Percentiles rank a stretch among this genome's conserved stretches.
Evolutionary conservation across 2,113 vertebrate genomes (phyloP).

Genomic region (Otocyon megalotis): DNA sequence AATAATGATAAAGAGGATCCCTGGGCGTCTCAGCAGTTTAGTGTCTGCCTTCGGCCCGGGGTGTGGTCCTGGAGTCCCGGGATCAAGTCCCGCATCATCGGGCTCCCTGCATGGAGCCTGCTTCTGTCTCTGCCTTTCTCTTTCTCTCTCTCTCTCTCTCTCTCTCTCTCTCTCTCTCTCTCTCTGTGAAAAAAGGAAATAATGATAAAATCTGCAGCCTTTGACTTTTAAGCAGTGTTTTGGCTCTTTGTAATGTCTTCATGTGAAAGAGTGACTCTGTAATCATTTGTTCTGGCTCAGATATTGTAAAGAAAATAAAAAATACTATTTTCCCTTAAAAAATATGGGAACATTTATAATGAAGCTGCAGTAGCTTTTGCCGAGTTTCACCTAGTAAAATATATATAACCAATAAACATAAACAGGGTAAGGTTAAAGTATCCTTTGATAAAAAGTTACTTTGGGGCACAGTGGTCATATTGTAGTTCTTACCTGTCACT

Average conservation of each 20-base stretch:
- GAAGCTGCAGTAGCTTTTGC: background rate
- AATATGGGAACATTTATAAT: background rate
- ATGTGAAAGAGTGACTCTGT: background rate
- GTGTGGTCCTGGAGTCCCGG: too few species aligned
- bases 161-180: too few species aligned
- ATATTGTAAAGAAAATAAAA: conserved; percentile 2
- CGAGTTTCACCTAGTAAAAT: conserved; percentile 30
- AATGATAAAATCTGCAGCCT: background rate
- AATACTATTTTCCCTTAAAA: background rate
- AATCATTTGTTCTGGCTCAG: conserved; percentile 32
- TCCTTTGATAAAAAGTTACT: conserved; percentile 16
- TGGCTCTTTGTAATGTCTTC: background rate
- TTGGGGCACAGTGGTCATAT: conserved; percentile 9
- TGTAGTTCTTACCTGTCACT: conserved; percentile 25
- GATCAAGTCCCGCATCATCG: too few species aligned
- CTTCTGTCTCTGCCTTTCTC: too few species aligned
- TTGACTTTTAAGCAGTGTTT: conserved; percentile 1
- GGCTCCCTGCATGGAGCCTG: too few species aligned
- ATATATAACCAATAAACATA: background rate
- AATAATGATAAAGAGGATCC: background rate
- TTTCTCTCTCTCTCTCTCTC: too few species aligned
- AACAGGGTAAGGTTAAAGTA: background rate
- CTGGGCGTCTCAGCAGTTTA: too few species aligned
- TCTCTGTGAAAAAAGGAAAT: background rate
- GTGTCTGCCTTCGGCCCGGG: too few species aligned